Evolutionary conservation across 2,797 vertebrate genomes (phyloP), one percentile per base, ranked within the genome.

Genomic region (Etheostoma perlongum): DNA sequence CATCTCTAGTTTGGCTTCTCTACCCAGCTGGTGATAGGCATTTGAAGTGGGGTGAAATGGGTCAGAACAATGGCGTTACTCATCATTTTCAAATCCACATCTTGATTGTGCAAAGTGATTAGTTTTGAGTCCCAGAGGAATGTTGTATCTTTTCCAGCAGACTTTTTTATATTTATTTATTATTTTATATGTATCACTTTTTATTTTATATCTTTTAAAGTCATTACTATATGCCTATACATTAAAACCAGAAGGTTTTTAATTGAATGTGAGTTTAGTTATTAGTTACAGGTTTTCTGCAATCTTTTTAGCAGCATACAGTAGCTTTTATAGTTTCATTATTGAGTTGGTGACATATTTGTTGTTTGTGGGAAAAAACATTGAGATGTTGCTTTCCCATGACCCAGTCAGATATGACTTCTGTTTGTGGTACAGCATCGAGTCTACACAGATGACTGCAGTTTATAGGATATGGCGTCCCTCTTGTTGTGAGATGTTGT

Each of bases 401-500:
- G 21, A 67, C 74, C 42, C n/a, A 53, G 25, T 27, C n/a, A 46
- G 44, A 33, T 25, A n/a, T 21, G 68, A 36, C 42, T 51, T 67
- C 23, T 78, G 69, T 81, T 66, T 67, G 74, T 49, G 53, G 68
- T 47, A 2, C 19, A 66, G 72, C 55, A 16, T 33, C 1, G 55
- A 75, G 47, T 77, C 76, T 73, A 72, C 46, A 74, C 53, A 68
- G 57, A 73, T 58, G 68, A 62, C 70, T 58, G 51, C 53, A 55
- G 70, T 74, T 76, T 58, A 55, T 52, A 16, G 47, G 72, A 57
- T 21, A 60, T 18, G 13, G 52, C n/a, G 0, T 82, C 25, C 68
- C 77, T 80, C 33, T 55, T 57, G 2, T 66, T 60, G 36, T 67
- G 65, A 33, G 70, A 76, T 78, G 61, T 83, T 84, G 67, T 82